These are phyloP conservation scores for Thereva nobilitata DNA, from an alignment of 2,888 invertebrate species.

Conservation along the genomic window DNA sequence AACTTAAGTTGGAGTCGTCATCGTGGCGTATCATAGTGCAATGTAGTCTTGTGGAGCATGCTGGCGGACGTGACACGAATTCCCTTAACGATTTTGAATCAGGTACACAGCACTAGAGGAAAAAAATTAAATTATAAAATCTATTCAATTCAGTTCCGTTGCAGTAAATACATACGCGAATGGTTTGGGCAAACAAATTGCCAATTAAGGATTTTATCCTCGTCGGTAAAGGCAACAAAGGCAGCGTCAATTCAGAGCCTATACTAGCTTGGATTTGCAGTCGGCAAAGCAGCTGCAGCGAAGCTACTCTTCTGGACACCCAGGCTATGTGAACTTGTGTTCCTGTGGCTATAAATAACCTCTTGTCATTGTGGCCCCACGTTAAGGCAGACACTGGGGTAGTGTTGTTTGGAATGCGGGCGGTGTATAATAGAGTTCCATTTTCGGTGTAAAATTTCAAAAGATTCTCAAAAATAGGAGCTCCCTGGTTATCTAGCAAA, in stretches of 20 bases:
- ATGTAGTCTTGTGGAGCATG: conserved; percentile 82
- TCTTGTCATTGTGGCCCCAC: conserved; percentile 97
- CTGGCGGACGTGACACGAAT: conserved; percentile 91
- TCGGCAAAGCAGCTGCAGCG: conserved; percentile 86
- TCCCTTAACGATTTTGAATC: conserved; percentile 83
- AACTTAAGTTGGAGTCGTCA: conserved; percentile 72
- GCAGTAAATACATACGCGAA: conserved; percentile 68
- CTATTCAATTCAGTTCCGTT: background rate
- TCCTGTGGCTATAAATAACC: conserved; percentile 92
- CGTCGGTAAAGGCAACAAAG: conserved; percentile 83
- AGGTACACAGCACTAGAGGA: conserved; percentile 86
- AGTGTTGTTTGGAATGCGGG: conserved; percentile 75
- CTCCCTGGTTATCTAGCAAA: conserved; percentile 52
- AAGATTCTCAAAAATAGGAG: conserved; percentile 73
- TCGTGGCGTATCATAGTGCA: conserved; percentile 97
- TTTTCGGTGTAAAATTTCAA: conserved; percentile 90
- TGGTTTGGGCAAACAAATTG: conserved; percentile 89
- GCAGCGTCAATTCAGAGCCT: conserved; percentile 73
- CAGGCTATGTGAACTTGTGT: conserved; percentile 91
- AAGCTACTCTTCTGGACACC: conserved; percentile 87
- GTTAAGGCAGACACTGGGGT: conserved; percentile 88
- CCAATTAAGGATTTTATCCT: conserved; percentile 82
- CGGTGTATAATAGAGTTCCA: conserved; percentile 80
- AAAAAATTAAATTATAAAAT: conserved; percentile 5
- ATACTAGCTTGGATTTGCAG: conserved; percentile 78